Evolutionary conservation across 2,113 vertebrate species (phyloP).

Genomic region (Menura novaehollandiae): DNA sequence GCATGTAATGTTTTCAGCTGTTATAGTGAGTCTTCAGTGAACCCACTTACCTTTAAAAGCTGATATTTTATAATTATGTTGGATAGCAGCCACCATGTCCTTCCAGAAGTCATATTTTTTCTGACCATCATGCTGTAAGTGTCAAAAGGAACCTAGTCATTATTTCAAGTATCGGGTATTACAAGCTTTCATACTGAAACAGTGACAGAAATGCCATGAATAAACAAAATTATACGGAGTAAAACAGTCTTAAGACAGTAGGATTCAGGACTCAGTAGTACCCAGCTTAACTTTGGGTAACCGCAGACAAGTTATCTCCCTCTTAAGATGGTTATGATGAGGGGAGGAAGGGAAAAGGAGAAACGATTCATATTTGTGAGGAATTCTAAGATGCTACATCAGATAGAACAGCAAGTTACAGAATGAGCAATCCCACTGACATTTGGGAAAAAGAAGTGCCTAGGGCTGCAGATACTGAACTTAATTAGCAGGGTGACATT

Average conservation of each 20-base stretch:
- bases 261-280: background rate
- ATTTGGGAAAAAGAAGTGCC: background rate
- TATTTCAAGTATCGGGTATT: background rate
- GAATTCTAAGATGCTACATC: background rate
- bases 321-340: background rate
- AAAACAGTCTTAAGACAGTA: background rate
- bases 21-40: background rate
- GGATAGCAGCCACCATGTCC: slow-evolving; percentile 89
- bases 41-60: slow-evolving; percentile 89
- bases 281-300: background rate
- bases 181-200: background rate
- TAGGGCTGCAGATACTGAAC: background rate
- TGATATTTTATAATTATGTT: slow-evolving; percentile 94
- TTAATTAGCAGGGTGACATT: background rate
- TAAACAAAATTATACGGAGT: background rate
- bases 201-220: background rate
- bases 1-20: background rate
- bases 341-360: background rate
- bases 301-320: background rate
- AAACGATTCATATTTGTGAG: background rate
- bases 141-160: slow-evolving; percentile 29
- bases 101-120: slow-evolving; percentile 93
- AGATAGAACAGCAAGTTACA: background rate
- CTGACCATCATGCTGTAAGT: slow-evolving; percentile 77
- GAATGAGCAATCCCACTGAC: background rate